Percentiles rank a stretch among this genome's conserved stretches.
Conservation (phyloP, 1,140 invertebrate genomes). For the Chionoecetes opilio region DNA sequence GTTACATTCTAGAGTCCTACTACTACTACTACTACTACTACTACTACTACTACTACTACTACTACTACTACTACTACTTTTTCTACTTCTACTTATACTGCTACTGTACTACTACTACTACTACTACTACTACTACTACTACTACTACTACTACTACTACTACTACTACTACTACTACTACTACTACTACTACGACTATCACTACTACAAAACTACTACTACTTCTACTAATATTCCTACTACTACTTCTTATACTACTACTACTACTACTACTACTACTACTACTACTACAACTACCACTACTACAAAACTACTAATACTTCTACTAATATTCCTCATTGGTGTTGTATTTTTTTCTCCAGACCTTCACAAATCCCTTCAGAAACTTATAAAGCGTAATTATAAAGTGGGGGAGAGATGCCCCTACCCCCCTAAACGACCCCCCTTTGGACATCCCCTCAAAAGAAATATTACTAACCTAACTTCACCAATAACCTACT, state of each 20-base stretch:
- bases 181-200: too few species aligned
- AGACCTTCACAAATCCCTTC: too few species aligned
- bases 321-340: too few species aligned
- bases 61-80: not conserved
- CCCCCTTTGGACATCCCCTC: too few species aligned
- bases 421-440: too few species aligned
- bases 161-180: slow-evolving; percentile 4
- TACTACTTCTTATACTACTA: not conserved
- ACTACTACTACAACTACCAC: not conserved
- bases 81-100: not conserved
- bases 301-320: too few species aligned
- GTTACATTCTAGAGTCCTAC: too few species aligned
- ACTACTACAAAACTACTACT: not conserved
- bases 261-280: not conserved
- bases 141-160: slow-evolving; percentile 27
- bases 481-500: too few species aligned
- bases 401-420: too few species aligned
- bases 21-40: slow-evolving; percentile 27
- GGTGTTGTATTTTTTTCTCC: too few species aligned
- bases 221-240: not conserved
- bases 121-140: slow-evolving; percentile 27
- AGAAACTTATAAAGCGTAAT: too few species aligned
- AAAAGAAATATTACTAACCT: too few species aligned
- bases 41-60: slow-evolving; percentile 25
- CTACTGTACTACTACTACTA: not conserved